Evolutionary conservation across 1,140 invertebrate species (phyloP), one percentile per base, ranked within the genome.

Genomic region (Papilio polytes): DNA sequence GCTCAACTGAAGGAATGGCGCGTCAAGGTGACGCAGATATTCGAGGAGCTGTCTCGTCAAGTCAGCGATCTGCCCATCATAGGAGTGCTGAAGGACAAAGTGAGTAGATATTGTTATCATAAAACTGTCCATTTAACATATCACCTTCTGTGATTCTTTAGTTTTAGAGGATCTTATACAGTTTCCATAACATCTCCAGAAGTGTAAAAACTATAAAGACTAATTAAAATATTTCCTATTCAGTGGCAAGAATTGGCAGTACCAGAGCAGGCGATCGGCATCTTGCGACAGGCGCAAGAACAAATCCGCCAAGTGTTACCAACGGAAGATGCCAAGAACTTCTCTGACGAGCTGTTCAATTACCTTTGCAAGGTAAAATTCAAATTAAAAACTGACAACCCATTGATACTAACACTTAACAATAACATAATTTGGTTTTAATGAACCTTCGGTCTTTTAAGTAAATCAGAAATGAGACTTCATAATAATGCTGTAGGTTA

Each of bases 341-440:
- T 97, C 80, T 86, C 96, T 13, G 93, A 95, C 56, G 89, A 92
- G 2, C 85, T 96, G 46, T 85, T 86, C 85, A 81, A 95, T 41
- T 98, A 98, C 87, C 82, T 97, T 7, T 89, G 96, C 66, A 97
- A 97, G 95, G 95, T 96, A 80, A 26, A 26, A 15, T 76, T 26
- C 26, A 53, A 80, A 15, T 12, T 48, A 48, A 1, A 15, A 18
- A 15, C 12, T 7, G 15, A 10, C 26, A 66, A 63, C 18, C 18
- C 13, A 53, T 53, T 18, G 6, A 3, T 48, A 13, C 46, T 48
- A 6, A 7, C 12, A 53, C 15, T 53, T 18, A 18, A 53, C 15
- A n/a, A n/a, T n/a, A 8, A 4, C 26, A 26, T 26, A 26, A 26
- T 26, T 26, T 26, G 26, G 26, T 26, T 26, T 26, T 26, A 26